Percentiles rank a stretch among this genome's conserved stretches.
phyloP scores from a whole-genome alignment of 1,140 invertebrate species.

The Muscidifurax raptorellus region DNA sequence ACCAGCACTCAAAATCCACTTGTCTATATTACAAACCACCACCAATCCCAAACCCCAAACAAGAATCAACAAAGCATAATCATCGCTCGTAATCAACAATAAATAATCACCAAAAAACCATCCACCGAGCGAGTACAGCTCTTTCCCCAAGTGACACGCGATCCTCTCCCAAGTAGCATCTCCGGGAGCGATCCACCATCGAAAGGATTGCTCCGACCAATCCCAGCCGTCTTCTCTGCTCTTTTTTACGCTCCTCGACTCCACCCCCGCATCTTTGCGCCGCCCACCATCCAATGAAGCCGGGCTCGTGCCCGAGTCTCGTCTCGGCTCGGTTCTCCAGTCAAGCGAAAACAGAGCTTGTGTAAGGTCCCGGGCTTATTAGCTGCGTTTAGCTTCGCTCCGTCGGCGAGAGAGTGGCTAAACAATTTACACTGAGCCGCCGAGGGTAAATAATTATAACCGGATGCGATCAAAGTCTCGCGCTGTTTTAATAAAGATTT shows the following conservation, averaged over 20 bases:
- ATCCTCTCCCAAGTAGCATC: not conserved
- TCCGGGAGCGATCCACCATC: conserved; percentile 1
- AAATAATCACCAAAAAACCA: conserved; percentile 20
- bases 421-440: conserved; percentile 18
- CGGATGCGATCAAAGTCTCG: conserved; percentile 2
- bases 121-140: not conserved
- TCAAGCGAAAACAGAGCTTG: conserved; percentile 15
- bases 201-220: conserved; percentile 38
- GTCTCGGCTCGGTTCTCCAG: conserved; percentile 1
- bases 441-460: conserved; percentile 41
- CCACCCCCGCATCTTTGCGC: conserved; percentile 5
- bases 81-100: conserved; percentile 22
- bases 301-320: not conserved
- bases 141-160: conserved; percentile 1
- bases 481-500: conserved; percentile 17
- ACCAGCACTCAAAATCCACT: not conserved
- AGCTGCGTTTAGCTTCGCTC: not conserved
- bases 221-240: not conserved
- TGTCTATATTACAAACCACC: not conserved
- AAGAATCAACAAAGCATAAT: not conserved
- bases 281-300: conserved; percentile 26
- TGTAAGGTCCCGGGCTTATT: conserved; percentile 2
- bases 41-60: not conserved
- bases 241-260: not conserved
- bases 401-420: conserved; percentile 10